Evolutionary conservation across 2,888 invertebrate genomes (phyloP).

Genomic region (Synanthedon tipuliformis): DNA sequence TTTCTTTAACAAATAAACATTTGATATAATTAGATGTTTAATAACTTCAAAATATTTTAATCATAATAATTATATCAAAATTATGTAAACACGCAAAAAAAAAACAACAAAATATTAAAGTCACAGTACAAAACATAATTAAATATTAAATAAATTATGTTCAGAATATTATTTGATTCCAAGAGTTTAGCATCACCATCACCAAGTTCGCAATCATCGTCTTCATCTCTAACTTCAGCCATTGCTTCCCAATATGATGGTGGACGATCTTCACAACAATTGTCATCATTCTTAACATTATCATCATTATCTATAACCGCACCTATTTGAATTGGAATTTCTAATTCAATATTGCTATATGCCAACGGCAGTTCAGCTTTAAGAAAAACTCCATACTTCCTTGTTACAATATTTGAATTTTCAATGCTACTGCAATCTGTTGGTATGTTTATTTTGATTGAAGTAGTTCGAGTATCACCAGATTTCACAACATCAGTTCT

Average conservation of each 20-base stretch:
- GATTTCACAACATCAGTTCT: slow-evolving; percentile 2
- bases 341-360: slow-evolving; percentile 2
- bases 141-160: not conserved
- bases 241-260: slow-evolving; percentile 8
- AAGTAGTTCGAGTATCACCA: slow-evolving; percentile 2
- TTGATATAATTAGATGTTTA: too few relatives aligned
- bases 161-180: not conserved
- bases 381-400: slow-evolving; percentile 3
- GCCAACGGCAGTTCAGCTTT: slow-evolving; percentile 3
- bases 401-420: slow-evolving; percentile 2
- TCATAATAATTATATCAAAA: not conserved
- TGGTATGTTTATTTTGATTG: slow-evolving; percentile 2
- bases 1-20: too few relatives aligned
- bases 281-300: not conserved
- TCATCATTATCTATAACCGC: not conserved
- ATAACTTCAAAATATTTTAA: too few relatives aligned
- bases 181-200: not conserved
- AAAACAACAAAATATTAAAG: not conserved
- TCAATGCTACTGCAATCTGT: slow-evolving; percentile 1
- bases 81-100: not conserved
- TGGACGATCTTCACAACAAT: slow-evolving; percentile 1
- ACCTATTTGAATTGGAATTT: slow-evolving; percentile 5
- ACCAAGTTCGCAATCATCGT: slow-evolving; percentile 1
- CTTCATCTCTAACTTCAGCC: slow-evolving; percentile 2
- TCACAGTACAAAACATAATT: not conserved